Evolutionary conservation across 2,888 invertebrate species (phyloP), one percentile per base, ranked within the genome.

Genomic region (Aleiodes testaceus): DNA sequence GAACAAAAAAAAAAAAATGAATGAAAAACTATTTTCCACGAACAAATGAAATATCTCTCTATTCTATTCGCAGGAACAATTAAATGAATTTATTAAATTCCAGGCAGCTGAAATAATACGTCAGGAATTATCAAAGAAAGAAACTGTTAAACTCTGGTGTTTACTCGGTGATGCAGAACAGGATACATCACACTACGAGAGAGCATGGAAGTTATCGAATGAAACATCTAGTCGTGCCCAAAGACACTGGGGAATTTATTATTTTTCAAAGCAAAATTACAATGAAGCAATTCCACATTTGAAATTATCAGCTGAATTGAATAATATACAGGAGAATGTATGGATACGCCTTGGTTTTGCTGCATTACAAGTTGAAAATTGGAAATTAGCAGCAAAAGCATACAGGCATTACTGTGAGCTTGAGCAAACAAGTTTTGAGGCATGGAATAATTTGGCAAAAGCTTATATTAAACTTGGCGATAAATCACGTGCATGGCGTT

Each of bases 381-480:
- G 96, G 95, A 93, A 94, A 79, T 83, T 92, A 11, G 94, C 97
- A 0, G 96, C 95, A 0, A 92, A 91, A 30, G 95, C 96, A 0
- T 98, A 98, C 86, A 91, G 95, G 55, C 91, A 93, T 64, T 97
- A 96, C 84, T 95, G 97, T 14, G 92, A 92, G 77, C 89, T 98
- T n/a, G 97, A 98, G 80, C 93, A 88, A 74, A 91, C 91, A 79
- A 94, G 95, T 68, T 98, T 96, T 86, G 98, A 99, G 88, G 97
- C 97, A 0, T 99, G 99, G 99, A 99, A 97, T 88, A 99, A 99
- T 87, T 89, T 99, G 72, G 97, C 97, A 12, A 97, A 98, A 83
- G 96, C 96, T 2, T 96, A 98, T 80, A 93, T 97, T 7, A 94
- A 95, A 82, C 89, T 95, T 67, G 94, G 95, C 0, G 94, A 98